Conservation (phyloP, 2,888 invertebrate species). For the Nomada flava region DNA sequence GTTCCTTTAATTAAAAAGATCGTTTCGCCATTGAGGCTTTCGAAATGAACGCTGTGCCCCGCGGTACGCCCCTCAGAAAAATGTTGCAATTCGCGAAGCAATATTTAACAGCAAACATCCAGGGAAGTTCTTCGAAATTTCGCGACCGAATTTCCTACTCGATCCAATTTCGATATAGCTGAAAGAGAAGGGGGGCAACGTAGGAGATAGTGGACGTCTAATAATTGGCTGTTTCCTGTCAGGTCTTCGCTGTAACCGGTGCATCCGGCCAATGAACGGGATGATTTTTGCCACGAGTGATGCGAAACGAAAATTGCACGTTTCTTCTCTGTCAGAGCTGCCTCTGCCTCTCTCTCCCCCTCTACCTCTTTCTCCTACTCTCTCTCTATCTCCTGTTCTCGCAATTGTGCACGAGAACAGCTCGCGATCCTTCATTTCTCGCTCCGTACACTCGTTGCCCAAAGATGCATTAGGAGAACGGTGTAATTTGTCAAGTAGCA, state of each 20-base stretch:
- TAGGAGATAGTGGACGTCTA: slow-evolving; percentile 10
- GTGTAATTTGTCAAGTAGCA: slow-evolving; percentile 46
- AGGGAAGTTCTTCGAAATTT: too few species aligned
- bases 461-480: slow-evolving; percentile 33
- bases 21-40: too few species aligned
- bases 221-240: slow-evolving; percentile 51
- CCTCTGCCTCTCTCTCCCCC: not conserved
- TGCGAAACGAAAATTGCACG: slow-evolving; percentile 57
- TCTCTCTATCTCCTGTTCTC: not conserved
- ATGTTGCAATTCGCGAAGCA: too few species aligned
- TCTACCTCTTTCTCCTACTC: not conserved
- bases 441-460: slow-evolving; percentile 23
- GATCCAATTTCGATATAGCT: not conserved
- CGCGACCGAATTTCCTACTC: not conserved
- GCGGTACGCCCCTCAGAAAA: too few species aligned
- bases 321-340: slow-evolving; percentile 27
- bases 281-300: slow-evolving; percentile 43
- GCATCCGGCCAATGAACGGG: slow-evolving; percentile 31
- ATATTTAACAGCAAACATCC: too few species aligned
- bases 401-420: slow-evolving; percentile 36
- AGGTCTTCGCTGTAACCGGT: slow-evolving; percentile 27
- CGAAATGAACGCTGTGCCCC: too few species aligned
- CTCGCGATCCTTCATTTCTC: slow-evolving; percentile 45
- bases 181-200: not conserved
- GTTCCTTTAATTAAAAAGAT: too few species aligned